A percentile compares a stretch with the other conserved stretches of the same genome.
These are phyloP conservation scores for Venustaconcha ellipsiformis DNA, from an alignment of 1,140 invertebrate genomes.

Conservation along the genomic window DNA sequence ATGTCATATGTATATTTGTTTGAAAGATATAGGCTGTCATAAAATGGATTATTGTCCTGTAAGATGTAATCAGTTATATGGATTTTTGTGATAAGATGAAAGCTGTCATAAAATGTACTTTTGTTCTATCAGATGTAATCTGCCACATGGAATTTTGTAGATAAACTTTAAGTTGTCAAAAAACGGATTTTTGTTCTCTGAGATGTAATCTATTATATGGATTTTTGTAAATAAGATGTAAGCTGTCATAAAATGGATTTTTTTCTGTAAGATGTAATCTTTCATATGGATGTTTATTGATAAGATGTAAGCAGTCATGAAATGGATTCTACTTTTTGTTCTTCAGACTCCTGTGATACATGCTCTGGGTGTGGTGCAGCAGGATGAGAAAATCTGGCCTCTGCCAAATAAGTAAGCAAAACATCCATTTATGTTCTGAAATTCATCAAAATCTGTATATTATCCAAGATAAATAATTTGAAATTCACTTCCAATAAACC, in stretches of 20 bases:
- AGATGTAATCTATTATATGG: background rate
- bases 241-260: background rate
- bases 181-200: no score
- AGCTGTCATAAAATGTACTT: background rate
- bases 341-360: constrained; percentile 65
- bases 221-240: constrained; percentile 1
- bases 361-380: constrained; percentile 59
- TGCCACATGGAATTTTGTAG: no score
- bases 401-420: constrained; percentile 55
- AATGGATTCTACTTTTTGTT: constrained; percentile 2
- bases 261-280: constrained; percentile 39
- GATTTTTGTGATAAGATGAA: background rate
- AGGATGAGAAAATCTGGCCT: constrained; percentile 57
- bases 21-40: background rate
- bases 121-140: background rate
- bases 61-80: constrained; percentile 32
- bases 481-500: no score
- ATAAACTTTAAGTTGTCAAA: background rate
- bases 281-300: no score
- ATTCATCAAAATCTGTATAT: background rate
- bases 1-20: background rate
- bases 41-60: constrained; percentile 12
- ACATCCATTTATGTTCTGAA: background rate
- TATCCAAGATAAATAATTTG: no score
- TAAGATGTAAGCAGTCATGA: background rate